Percentiles rank a stretch among this genome's conserved stretches.
Conservation (phyloP, 2,888 invertebrate species). For the Dolomedes plantarius region DNA sequence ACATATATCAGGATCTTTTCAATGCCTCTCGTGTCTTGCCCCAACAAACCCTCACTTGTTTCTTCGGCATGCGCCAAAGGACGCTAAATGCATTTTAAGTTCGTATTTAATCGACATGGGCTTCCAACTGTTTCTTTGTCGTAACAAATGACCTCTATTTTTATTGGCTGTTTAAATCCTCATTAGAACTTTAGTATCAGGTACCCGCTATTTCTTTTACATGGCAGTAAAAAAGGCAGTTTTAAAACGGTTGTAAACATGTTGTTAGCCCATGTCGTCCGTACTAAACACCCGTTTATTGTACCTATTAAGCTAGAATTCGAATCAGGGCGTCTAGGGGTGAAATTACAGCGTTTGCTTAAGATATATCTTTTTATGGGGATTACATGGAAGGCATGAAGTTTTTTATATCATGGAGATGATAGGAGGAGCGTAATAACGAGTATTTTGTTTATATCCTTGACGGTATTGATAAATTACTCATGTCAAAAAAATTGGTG, state of each 20-base stretch:
- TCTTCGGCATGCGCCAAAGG: background rate
- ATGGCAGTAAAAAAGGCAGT: background rate
- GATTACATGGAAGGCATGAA: too few species aligned
- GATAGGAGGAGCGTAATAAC: too few species aligned
- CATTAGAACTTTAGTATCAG: conserved; percentile 4
- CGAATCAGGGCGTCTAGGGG: background rate
- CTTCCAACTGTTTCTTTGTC: conserved; percentile 8
- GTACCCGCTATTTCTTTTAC: background rate
- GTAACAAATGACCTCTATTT: conserved; percentile 15
- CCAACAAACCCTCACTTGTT: background rate
- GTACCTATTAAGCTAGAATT: background rate
- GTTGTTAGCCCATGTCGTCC: background rate
- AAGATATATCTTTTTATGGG: background rate
- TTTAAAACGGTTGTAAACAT: conserved; percentile 9
- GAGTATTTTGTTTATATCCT: too few species aligned
- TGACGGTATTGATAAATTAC: too few species aligned
- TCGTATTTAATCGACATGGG: conserved; percentile 13
- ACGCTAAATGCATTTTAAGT: conserved; percentile 19
- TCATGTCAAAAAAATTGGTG: too few species aligned
- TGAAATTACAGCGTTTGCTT: background rate
- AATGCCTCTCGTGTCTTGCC: background rate
- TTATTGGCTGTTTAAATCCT: conserved; percentile 44
- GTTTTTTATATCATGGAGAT: too few species aligned
- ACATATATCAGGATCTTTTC: conserved; percentile 2
- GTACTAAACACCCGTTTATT: background rate